phyloP scores from a whole-genome alignment of 2,888 invertebrate species.

The Volucella inanis region DNA sequence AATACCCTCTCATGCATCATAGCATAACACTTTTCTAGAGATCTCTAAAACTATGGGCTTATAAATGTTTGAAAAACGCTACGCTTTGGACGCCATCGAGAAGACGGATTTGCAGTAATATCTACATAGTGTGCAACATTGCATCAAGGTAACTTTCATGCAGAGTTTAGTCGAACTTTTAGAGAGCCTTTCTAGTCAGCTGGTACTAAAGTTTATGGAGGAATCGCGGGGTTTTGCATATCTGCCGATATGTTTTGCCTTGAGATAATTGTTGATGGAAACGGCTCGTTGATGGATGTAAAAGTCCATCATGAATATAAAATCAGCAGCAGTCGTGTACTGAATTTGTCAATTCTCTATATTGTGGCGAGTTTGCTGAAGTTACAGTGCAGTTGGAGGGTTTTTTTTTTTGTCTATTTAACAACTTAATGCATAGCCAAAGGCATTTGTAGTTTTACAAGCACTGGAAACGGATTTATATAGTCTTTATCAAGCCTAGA shows the following conservation, averaged over 20 bases:
- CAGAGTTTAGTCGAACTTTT: slow-evolving; percentile 96
- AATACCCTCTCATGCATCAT: slow-evolving; percentile 92
- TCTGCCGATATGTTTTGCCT: slow-evolving; percentile 98
- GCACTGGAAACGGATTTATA: slow-evolving; percentile 95
- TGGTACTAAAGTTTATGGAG: slow-evolving; percentile 90
- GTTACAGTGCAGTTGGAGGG: slow-evolving; percentile 97
- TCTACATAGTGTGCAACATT: slow-evolving; percentile 95
- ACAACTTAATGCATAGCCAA: slow-evolving; percentile 96
- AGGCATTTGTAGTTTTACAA: slow-evolving; percentile 95
- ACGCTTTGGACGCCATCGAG: slow-evolving; percentile 93
- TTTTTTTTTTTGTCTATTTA: slow-evolving; percentile 94
- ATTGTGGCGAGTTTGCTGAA: slow-evolving; percentile 94
- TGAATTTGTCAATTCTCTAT: slow-evolving; percentile 92
- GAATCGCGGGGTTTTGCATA: slow-evolving; percentile 93
- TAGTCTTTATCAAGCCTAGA: slow-evolving; percentile 90
- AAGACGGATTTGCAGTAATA: slow-evolving; percentile 94
- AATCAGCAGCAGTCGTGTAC: slow-evolving; percentile 92
- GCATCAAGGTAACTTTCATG: slow-evolving; percentile 95
- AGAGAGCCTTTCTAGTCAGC: slow-evolving; percentile 87
- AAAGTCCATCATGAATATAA: slow-evolving; percentile 96
- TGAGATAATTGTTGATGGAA: slow-evolving; percentile 93
- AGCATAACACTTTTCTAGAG: slow-evolving; percentile 92
- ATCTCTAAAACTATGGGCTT: slow-evolving; percentile 94
- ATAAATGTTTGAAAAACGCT: slow-evolving; percentile 94
- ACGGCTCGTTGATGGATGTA: slow-evolving; percentile 94